Percentiles rank a stretch among this genome's conserved stretches.
Evolutionary conservation across 2,113 vertebrate species (phyloP).

Genomic region (Oryzias javanicus): DNA sequence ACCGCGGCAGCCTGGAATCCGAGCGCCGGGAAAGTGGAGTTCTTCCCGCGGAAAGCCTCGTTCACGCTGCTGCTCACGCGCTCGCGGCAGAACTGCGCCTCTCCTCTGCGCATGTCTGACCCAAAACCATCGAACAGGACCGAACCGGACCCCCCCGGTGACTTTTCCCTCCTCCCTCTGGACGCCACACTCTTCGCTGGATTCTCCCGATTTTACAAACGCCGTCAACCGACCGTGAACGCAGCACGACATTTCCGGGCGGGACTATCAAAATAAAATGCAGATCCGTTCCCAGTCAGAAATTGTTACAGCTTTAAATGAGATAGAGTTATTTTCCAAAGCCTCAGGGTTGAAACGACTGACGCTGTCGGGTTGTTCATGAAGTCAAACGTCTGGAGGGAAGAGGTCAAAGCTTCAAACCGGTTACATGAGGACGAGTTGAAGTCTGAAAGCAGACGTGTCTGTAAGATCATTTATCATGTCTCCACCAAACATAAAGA

Average conservation of each 20-base stretch:
- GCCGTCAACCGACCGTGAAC: constrained; percentile 18
- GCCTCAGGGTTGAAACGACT: no score
- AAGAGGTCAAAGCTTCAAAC: no score
- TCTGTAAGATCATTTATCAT: no score
- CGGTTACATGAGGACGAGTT: no score
- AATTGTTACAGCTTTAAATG: no score
- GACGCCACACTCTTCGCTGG: constrained; percentile 46
- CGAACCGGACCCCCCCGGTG: neutral
- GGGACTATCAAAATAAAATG: constrained; percentile 30
- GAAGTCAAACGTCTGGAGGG: no score
- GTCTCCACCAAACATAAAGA: no score
- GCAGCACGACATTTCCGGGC: neutral
- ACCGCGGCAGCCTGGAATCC: neutral
- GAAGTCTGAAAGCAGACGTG: no score
- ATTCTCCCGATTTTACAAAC: constrained; percentile 4
- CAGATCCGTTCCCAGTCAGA: no score
- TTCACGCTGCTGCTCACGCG: neutral
- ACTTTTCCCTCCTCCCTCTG: constrained; percentile 41
- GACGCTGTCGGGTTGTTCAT: no score
- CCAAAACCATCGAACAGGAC: accelerated
- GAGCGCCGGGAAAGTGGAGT: constrained; percentile 15
- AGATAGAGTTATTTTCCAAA: no score
- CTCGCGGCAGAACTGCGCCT: accelerated
- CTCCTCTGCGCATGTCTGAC: neutral
- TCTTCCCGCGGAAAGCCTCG: neutral